phyloP scores from a whole-genome alignment of 2,113 vertebrate species.

The Donacobius atricapilla region DNA sequence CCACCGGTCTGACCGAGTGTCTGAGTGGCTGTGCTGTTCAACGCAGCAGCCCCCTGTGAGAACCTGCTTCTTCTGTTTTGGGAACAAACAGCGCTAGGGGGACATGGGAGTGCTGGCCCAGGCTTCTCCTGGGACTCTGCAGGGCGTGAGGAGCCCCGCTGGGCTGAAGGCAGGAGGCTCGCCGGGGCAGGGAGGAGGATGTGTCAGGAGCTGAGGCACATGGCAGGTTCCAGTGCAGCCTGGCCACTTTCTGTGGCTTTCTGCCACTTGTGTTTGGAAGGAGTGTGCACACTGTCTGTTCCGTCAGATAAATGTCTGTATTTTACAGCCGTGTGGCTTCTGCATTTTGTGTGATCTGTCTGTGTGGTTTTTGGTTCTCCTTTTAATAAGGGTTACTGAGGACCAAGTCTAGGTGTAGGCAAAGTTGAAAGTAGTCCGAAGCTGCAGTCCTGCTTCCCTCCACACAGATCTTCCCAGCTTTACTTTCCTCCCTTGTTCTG shows the following conservation, averaged over 20 bases:
- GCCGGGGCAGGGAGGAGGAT: background rate
- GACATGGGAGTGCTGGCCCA: background rate
- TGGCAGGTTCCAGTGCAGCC: background rate
- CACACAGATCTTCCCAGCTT: background rate
- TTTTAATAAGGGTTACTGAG: background rate
- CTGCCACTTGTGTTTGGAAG: background rate
- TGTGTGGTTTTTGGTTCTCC: background rate
- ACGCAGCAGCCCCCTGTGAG: background rate
- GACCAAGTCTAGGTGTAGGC: background rate
- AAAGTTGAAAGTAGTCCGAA: background rate
- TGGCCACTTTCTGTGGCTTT: background rate
- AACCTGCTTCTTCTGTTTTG: background rate
- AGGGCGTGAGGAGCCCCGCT: accelerated
- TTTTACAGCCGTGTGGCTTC: background rate
- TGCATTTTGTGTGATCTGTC: background rate
- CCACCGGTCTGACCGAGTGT: accelerated
- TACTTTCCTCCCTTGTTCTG: background rate
- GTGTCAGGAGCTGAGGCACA: background rate
- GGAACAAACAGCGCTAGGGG: background rate
- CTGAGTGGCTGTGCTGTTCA: accelerated
- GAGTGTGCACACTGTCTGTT: background rate
- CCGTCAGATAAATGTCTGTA: background rate
- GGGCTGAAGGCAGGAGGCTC: background rate
- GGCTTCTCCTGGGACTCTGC: background rate
- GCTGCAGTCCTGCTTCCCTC: background rate